These are phyloP conservation scores for Notolabrus celidotus DNA, from an alignment of 2,797 vertebrate genomes.

Conservation along the genomic window DNA sequence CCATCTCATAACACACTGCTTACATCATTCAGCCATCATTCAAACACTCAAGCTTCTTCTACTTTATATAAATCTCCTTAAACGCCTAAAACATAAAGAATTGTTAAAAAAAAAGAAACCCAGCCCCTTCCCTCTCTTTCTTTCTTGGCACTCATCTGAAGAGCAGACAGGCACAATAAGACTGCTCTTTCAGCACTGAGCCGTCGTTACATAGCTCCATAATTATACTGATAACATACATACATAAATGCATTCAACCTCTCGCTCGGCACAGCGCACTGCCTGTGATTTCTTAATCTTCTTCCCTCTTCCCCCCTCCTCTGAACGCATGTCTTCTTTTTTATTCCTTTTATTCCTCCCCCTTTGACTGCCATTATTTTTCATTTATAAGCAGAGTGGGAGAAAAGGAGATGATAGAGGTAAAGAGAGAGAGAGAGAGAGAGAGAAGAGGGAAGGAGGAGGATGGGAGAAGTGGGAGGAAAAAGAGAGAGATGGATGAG, in stretches of 20 bases:
- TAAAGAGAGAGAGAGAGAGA: slow-evolving; percentile 39
- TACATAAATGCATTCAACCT: slow-evolving; percentile 84
- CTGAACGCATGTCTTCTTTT: slow-evolving; percentile 76
- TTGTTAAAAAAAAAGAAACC: slow-evolving; percentile 44
- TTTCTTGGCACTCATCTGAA: slow-evolving; percentile 65
- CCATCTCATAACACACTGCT: slow-evolving; percentile 34
- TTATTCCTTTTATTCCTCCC: slow-evolving; percentile 81
- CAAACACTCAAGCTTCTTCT: slow-evolving; percentile 31
- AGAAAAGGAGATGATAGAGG: slow-evolving; percentile 45
- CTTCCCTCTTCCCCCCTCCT: slow-evolving; percentile 75
- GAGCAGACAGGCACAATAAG: slow-evolving; percentile 82
- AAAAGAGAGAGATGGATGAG: slow-evolving; percentile 65
- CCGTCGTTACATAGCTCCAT: slow-evolving; percentile 75
- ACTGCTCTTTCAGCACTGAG: slow-evolving; percentile 82
- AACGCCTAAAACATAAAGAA: slow-evolving; percentile 71
- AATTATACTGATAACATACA: slow-evolving; percentile 87
- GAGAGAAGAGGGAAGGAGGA: too few relatives aligned
- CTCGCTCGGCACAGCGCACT: slow-evolving; percentile 74
- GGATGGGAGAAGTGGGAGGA: slow-evolving; percentile 31
- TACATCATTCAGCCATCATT: slow-evolving; percentile 23
- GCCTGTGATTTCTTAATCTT: slow-evolving; percentile 84
- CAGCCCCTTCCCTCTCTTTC: slow-evolving; percentile 54
- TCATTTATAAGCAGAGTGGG: slow-evolving; percentile 82
- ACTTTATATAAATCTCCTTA: slow-evolving; percentile 66
- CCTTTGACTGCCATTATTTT: slow-evolving; percentile 89